Evolutionary conservation across 2,113 vertebrate genomes (phyloP).

Genomic region (Callionymus lyra): DNA sequence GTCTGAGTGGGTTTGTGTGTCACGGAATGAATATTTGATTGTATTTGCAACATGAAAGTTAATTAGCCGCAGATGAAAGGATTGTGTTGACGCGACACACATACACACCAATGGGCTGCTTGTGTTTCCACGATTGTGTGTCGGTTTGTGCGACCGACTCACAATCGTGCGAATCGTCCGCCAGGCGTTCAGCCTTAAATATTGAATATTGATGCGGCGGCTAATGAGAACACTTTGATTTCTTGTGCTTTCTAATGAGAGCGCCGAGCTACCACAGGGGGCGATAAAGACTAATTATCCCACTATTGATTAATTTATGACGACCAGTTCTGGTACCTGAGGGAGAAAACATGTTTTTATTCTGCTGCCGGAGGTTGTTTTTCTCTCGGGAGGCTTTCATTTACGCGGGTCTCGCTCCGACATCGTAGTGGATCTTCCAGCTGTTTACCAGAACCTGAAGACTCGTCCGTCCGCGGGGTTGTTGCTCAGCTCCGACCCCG

Average conservation of each 20-base stretch:
- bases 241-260: slow-evolving; percentile 45
- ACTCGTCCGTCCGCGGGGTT: no score
- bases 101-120: slow-evolving; percentile 4
- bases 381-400: slow-evolving; percentile 7
- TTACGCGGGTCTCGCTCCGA: slow-evolving; percentile 26
- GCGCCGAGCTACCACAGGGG: slow-evolving; percentile 11
- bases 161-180: slow-evolving; percentile 16
- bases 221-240: slow-evolving; percentile 51
- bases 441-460: no score
- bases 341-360: slow-evolving; percentile 24
- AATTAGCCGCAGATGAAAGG: slow-evolving; percentile 55
- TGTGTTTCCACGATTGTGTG: slow-evolving; percentile 11
- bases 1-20: neutral
- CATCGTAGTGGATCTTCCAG: slow-evolving; percentile 5
- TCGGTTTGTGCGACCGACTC: slow-evolving; percentile 10
- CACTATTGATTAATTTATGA: slow-evolving; percentile 47
- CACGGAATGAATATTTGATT: slow-evolving; percentile 53
- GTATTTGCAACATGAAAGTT: slow-evolving; percentile 38
- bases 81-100: slow-evolving; percentile 23
- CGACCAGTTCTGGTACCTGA: slow-evolving; percentile 37
- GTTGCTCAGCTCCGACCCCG: slow-evolving; percentile 3
- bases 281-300: slow-evolving; percentile 46
- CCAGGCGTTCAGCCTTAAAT: slow-evolving; percentile 30
- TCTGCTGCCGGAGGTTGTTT: slow-evolving; percentile 34
- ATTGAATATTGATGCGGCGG: slow-evolving; percentile 46